A percentile compares a stretch with the other conserved stretches of the same genome.
Conservation (phyloP, 2,797 vertebrate genomes). For the Okamejei kenojei region DNA sequence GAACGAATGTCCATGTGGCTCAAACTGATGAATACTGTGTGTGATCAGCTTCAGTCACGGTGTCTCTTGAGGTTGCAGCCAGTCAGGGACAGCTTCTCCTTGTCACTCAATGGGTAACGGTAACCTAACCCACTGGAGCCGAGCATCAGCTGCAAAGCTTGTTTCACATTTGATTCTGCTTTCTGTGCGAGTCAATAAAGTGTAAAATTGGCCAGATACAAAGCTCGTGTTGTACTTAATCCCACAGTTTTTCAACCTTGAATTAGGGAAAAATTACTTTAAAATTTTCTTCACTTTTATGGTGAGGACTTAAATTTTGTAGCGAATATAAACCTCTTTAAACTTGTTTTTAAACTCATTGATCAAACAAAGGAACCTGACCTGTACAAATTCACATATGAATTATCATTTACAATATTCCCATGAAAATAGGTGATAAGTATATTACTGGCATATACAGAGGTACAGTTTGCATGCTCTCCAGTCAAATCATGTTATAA, state of each 20-base stretch:
- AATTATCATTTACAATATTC: background rate
- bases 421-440: background rate
- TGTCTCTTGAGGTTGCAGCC: background rate
- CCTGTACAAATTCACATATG: background rate
- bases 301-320: background rate
- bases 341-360: background rate
- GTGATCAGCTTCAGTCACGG: background rate
- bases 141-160: background rate
- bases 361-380: background rate
- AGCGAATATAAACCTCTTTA: background rate
- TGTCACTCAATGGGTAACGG: background rate
- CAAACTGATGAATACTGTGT: background rate
- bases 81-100: background rate
- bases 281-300: background rate
- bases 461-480: no score
- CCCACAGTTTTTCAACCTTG: background rate
- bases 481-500: no score
- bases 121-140: background rate
- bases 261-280: background rate
- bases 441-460: no score
- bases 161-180: background rate
- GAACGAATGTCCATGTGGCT: background rate
- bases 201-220: background rate
- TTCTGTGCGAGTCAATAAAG: background rate
- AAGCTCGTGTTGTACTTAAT: background rate